Conservation (phyloP, 2,888 invertebrate species). For the Leuctra nigra region DNA sequence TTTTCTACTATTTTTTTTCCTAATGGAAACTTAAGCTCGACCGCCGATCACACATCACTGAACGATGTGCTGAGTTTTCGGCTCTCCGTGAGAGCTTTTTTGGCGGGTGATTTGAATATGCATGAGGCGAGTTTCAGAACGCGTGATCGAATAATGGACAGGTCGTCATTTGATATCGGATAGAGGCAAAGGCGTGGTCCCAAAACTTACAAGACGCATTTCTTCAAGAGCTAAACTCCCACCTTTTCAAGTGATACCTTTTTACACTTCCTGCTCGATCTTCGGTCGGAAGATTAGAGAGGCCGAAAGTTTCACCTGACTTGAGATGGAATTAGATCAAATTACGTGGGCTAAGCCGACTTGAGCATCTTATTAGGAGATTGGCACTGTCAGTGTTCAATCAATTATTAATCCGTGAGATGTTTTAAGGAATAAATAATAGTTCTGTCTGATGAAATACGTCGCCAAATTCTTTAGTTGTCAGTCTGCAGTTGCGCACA, state of each 20-base stretch:
- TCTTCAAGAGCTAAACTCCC: constrained; percentile 3
- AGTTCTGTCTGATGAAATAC: too few relatives aligned
- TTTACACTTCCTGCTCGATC: constrained; percentile 11
- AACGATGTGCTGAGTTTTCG: constrained; percentile 9
- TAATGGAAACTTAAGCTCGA: constrained; percentile 6
- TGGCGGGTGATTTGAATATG: constrained; percentile 16
- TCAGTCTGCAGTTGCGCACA: too few relatives aligned
- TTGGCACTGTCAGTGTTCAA: too few relatives aligned
- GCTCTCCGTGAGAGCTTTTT: constrained; percentile 12
- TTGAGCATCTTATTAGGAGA: too few relatives aligned
- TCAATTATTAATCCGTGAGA: too few relatives aligned
- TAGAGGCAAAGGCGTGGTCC: constrained; percentile 5
- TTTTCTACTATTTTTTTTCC: constrained; percentile 10
- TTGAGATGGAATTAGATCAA: not conserved
- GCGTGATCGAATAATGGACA: constrained; percentile 4
- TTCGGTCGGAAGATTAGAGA: constrained; percentile 4
- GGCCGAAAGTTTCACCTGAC: not conserved
- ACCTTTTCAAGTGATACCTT: not conserved
- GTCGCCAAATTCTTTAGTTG: too few relatives aligned
- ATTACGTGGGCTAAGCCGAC: constrained; percentile 6
- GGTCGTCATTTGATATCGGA: constrained; percentile 9
- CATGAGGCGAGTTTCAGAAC: constrained; percentile 13
- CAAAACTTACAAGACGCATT: not conserved
- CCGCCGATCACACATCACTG: constrained; percentile 7
- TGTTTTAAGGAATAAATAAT: too few relatives aligned